These are phyloP conservation scores for Zaprionus obscuricornis DNA, from an alignment of 2,888 invertebrate species.

Conservation along the genomic window DNA sequence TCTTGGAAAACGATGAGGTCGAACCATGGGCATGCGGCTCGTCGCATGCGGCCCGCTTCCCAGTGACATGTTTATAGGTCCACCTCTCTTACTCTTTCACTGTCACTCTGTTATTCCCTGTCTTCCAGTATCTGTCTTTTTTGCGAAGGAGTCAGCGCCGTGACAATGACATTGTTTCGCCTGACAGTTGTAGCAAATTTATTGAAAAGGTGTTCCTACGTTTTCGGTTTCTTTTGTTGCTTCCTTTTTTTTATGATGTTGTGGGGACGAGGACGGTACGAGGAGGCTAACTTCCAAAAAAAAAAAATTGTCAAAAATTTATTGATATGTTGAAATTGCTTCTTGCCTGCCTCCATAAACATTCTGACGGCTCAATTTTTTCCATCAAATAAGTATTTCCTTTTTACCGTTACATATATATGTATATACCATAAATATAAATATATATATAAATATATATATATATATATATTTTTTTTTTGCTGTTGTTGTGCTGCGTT, in stretches of 20 bases:
- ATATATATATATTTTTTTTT: conserved; percentile 10
- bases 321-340: conserved; percentile 77
- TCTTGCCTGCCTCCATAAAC: conserved; percentile 52
- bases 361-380: conserved; percentile 69
- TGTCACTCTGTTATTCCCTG: conserved; percentile 2
- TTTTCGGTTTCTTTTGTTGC: conserved; percentile 32
- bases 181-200: conserved; percentile 79
- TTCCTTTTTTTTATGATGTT: conserved; percentile 15
- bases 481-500: not conserved
- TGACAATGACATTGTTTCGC: conserved; percentile 78
- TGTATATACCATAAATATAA: too few relatives aligned
- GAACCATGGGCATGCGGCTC: conserved; percentile 40
- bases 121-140: not conserved
- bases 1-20: conserved; percentile 20
- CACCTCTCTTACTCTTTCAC: conserved; percentile 44
- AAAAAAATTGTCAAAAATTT: conserved; percentile 71
- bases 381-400: conserved; percentile 36
- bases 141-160: conserved; percentile 44
- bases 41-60: not conserved
- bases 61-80: conserved; percentile 75
- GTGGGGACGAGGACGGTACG: not conserved
- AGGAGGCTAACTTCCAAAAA: conserved; percentile 22
- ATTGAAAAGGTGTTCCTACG: conserved; percentile 74
- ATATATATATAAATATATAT: too few relatives aligned
- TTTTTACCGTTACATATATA: not conserved